Evolutionary conservation across 2,113 vertebrate genomes (phyloP), one percentile per base, ranked within the genome.

Genomic region (Muntiacus muntjak): DNA sequence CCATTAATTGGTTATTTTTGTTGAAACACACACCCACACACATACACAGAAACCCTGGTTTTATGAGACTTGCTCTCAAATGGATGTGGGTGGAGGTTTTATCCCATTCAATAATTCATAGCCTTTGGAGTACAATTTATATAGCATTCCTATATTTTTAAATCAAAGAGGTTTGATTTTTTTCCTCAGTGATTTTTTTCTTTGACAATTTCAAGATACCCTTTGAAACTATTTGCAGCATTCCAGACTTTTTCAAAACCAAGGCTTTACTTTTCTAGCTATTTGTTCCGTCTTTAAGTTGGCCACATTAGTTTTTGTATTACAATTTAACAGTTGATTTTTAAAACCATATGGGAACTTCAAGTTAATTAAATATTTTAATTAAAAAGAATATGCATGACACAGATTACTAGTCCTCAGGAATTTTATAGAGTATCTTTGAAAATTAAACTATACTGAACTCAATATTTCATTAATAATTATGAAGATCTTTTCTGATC

Each of bases 321-420:
- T 83, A 92, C 3, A 54, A 26, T 81, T 83, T 76, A 95, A 64
- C 14, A 92, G 40, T 4, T 94, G 85, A 94, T 47, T 94, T 92
- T 92, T n/a, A 8, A 89, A 94, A 60, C 4, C n/a, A 54, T 57
- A 57, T 13, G 19, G 82, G 79, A 93, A 91, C 84, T 84, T 88
- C 40, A 97, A 91, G 45, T 88, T 95, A 74, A 79, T 93, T 36
- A 88, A 85, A 89, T 79, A 57, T 85, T 95, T 93, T 79, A 90
- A 87, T 82, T 82, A 36, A 94, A 58, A 58, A 89, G 58, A 57
- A 91, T 50, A 28, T 79, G 19, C 26, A 78, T 17, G 47, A 52
- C 7, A 50, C 33, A 78, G 45, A 40, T 93, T 33, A 78, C 12
- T 43, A 33, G 28, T 78, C 33, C 67, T 97, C 40, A 81, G 47